These are phyloP conservation scores for Xestia c-nigrum DNA, from an alignment of 2,888 invertebrate species.

Conservation along the genomic window DNA sequence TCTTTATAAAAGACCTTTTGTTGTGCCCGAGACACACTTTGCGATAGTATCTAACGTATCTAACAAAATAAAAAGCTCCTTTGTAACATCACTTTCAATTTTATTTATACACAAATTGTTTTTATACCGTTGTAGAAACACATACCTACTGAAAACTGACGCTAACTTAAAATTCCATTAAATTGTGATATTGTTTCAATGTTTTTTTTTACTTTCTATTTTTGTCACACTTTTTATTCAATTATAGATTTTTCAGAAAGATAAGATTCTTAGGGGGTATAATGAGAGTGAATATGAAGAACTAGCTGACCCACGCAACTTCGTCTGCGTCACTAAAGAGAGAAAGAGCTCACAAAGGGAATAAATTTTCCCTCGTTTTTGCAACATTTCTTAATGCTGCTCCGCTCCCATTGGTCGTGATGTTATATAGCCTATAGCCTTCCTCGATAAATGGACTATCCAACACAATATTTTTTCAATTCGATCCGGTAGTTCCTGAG, in stretches of 20 bases:
- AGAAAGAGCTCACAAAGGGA: too few relatives aligned
- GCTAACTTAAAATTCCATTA: neutral
- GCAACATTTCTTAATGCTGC: too few relatives aligned
- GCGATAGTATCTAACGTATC: conserved; percentile 73
- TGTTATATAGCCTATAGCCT: too few relatives aligned
- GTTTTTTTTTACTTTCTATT: neutral
- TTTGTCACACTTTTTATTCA: neutral
- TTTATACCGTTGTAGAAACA: conserved; percentile 35
- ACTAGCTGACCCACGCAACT: too few relatives aligned
- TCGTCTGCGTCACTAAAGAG: too few relatives aligned
- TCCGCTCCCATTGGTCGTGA: too few relatives aligned
- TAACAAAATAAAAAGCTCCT: conserved; percentile 65
- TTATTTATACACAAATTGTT: conserved; percentile 61
- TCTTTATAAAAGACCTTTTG: conserved; percentile 74
- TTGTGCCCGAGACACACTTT: conserved; percentile 65
- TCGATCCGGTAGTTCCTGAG: too few relatives aligned
- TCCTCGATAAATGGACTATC: too few relatives aligned
- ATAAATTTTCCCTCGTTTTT: too few relatives aligned
- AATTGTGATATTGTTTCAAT: neutral
- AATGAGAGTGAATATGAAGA: neutral
- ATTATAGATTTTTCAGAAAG: neutral
- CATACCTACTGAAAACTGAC: conserved; percentile 26
- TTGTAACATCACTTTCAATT: conserved; percentile 74
- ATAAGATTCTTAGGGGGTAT: too few relatives aligned
- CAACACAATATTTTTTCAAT: too few relatives aligned